Evolutionary conservation across 2,113 vertebrate species (phyloP).

Genomic region (Otocyon megalotis): DNA sequence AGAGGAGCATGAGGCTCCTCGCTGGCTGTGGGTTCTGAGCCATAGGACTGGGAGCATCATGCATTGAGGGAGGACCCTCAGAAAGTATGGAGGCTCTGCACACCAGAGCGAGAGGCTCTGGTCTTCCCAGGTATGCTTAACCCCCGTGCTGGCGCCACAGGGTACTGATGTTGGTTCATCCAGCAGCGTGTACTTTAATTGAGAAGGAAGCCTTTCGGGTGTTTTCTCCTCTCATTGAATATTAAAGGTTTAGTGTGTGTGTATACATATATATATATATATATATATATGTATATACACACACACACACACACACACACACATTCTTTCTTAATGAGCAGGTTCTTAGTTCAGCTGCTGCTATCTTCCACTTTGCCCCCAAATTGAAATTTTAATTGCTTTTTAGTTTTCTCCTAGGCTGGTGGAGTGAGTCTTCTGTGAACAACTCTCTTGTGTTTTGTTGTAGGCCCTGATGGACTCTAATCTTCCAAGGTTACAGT

Average conservation of each 20-base stretch:
- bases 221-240: no score
- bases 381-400: neutral
- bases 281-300: no score
- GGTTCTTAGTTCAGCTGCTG: neutral
- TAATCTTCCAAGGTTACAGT: constrained; percentile 95
- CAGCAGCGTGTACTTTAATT: fast-evolving
- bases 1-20: neutral
- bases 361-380: neutral
- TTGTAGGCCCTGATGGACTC: constrained; percentile 98
- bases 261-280: no score
- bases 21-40: neutral
- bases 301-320: no score
- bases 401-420: neutral
- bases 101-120: neutral
- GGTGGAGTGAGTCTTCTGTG: neutral
- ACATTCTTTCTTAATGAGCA: neutral
- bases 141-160: fast-evolving
- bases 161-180: neutral
- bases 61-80: neutral
- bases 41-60: fast-evolving
- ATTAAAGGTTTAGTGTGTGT: neutral
- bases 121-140: fast-evolving
- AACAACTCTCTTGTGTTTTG: neutral
- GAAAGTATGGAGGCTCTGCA: fast-evolving
- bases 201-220: neutral